These are phyloP conservation scores for Mastomys coucha DNA, from an alignment of 2,113 vertebrate genomes.

Conservation along the genomic window DNA sequence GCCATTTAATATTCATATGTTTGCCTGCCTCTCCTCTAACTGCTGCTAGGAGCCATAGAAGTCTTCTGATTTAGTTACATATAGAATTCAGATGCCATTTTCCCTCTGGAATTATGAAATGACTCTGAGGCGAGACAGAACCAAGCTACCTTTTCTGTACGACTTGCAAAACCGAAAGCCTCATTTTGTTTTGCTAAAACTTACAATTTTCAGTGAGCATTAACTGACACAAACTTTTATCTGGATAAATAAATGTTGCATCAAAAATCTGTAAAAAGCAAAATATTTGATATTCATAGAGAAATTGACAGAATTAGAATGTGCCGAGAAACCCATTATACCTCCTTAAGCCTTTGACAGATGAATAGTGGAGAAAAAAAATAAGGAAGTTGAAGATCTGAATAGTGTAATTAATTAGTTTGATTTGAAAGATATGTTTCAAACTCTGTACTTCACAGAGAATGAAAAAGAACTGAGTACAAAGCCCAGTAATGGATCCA, in stretches of 20 bases:
- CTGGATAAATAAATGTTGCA: conserved; percentile 25
- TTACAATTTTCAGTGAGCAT: conserved; percentile 33
- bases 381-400: conserved; percentile 24
- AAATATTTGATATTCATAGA: conserved; percentile 59
- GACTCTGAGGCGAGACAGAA: conserved; percentile 1
- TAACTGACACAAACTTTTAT: conserved; percentile 53
- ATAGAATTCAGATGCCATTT: conserved; percentile 21
- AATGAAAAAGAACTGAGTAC: conserved; percentile 51
- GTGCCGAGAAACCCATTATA: neutral
- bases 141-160: neutral
- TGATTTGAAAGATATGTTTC: conserved; percentile 55
- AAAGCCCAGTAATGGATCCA: conserved; percentile 56
- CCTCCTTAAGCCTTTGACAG: conserved; percentile 47
- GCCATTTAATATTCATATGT: neutral
- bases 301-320: conserved; percentile 68
- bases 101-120: conserved; percentile 8
- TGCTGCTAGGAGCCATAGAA: neutral
- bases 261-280: conserved; percentile 60
- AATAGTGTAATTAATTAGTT: conserved; percentile 61
- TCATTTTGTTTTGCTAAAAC: conserved; percentile 63
- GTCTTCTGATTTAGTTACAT: neutral
- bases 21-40: neutral
- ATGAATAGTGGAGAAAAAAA: conserved; percentile 54
- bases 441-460: conserved; percentile 44
- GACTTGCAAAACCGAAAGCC: conserved; percentile 17